Conservation (phyloP, 2,113 vertebrate species). For the Tricholaema leucomelas region DNA sequence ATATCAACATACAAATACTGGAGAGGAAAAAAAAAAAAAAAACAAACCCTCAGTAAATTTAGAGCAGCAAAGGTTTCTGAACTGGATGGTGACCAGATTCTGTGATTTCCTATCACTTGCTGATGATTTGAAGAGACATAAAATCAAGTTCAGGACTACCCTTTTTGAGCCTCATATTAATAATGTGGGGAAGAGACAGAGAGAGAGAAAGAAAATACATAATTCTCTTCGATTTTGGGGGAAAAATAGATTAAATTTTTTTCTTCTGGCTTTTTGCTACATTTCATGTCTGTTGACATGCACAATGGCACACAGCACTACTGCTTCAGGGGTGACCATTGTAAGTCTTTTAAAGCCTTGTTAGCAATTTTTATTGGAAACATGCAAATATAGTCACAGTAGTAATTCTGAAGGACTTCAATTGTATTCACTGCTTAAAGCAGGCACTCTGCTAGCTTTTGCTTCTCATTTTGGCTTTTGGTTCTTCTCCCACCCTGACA, state of each 20-base stretch:
- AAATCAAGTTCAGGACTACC: constrained; percentile 18
- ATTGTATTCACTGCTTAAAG: constrained; percentile 1
- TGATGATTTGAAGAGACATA: constrained; percentile 35
- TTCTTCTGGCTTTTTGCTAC: constrained; percentile 50
- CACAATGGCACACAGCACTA: constrained; percentile 37
- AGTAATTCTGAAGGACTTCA: constrained; percentile 6
- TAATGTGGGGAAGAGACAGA: constrained; percentile 17
- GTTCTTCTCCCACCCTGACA: not conserved
- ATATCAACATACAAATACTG: constrained; percentile 58
- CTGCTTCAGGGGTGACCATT: constrained; percentile 33
- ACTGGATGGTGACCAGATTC: not conserved
- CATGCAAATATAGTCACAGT: constrained; percentile 18
- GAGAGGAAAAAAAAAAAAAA: not conserved
- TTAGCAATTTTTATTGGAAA: constrained; percentile 42
- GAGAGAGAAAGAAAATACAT: constrained; percentile 8
- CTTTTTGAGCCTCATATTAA: constrained; percentile 52
- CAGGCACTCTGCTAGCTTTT: not conserved
- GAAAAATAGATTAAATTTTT: not conserved
- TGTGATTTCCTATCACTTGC: not conserved
- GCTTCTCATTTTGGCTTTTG: not conserved
- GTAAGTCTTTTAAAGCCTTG: not conserved
- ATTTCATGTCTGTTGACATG: constrained; percentile 63
- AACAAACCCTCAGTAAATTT: not conserved
- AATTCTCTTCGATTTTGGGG: not conserved
- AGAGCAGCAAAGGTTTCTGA: constrained; percentile 24